phyloP scores from a whole-genome alignment of 2,888 invertebrate species.

The Nipponacmea schrenckii region DNA sequence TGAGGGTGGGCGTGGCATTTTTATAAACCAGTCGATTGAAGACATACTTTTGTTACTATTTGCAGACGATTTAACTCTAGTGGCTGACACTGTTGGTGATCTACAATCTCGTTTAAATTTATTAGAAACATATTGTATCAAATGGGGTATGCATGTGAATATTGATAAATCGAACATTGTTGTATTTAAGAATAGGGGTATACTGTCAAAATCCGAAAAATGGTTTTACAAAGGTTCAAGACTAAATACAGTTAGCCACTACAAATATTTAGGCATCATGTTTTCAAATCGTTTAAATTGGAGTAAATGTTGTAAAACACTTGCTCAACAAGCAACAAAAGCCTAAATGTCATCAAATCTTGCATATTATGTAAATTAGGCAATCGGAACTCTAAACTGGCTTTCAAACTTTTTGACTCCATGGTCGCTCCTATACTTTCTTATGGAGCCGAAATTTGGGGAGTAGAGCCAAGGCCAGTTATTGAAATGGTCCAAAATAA shows the following conservation, averaged over 20 bases:
- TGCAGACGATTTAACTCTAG: conserved; percentile 30
- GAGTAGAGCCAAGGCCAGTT: too few species aligned
- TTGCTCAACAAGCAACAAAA: neutral
- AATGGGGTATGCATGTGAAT: conserved; percentile 22
- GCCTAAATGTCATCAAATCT: too few species aligned
- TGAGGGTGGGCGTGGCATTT: neutral
- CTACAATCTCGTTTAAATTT: conserved; percentile 25
- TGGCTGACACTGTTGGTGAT: conserved; percentile 25
- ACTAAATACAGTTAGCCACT: neutral
- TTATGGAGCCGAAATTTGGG: too few species aligned
- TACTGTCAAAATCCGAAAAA: too few species aligned
- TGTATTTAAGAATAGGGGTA: too few species aligned
- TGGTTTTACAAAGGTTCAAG: conserved; percentile 12
- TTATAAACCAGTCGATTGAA: conserved; percentile 4
- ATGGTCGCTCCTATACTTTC: too few species aligned
- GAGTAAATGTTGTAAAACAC: neutral
- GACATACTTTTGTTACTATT: conserved; percentile 23
- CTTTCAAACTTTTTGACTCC: too few species aligned
- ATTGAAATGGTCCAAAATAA: too few species aligned
- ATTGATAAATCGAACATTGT: too few species aligned
- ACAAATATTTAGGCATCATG: conserved; percentile 1
- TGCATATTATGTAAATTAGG: too few species aligned
- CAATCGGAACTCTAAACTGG: too few species aligned
- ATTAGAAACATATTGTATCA: conserved; percentile 23
- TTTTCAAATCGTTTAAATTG: neutral